Evolutionary conservation across 2,113 vertebrate genomes (phyloP).

Genomic region (Dasyurus viverrinus): DNA sequence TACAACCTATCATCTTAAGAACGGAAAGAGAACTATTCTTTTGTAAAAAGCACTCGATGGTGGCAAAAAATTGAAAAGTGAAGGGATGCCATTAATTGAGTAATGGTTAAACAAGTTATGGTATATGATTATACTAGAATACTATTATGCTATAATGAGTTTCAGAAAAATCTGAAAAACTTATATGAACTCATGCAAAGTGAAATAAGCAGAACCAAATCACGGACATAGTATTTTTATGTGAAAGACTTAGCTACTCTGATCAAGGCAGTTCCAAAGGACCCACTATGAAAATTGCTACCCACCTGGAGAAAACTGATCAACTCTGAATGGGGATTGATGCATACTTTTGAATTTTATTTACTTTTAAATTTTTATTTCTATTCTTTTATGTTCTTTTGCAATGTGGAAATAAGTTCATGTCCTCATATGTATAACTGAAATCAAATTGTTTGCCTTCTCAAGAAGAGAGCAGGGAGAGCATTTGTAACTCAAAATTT

Average conservation of each 20-base stretch:
- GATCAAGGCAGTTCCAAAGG: not conserved
- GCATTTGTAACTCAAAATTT: not conserved
- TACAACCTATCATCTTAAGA: not conserved
- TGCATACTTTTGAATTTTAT: not conserved
- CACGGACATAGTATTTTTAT: not conserved
- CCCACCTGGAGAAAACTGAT: not conserved
- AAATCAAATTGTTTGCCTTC: not conserved
- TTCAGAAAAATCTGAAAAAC: not conserved
- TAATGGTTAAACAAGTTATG: not conserved
- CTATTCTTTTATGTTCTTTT: too few species aligned
- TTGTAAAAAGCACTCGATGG: not conserved
- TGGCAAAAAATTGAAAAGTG: not conserved
- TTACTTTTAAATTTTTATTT: not conserved
- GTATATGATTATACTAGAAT: not conserved
- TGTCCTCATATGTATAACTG: not conserved
- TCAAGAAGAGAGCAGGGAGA: not conserved
- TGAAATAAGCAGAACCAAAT: not conserved
- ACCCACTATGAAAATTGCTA: not conserved
- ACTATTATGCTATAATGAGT: not conserved
- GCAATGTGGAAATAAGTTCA: not conserved
- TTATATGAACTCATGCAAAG: not conserved
- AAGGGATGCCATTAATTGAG: not conserved
- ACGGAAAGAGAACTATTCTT: not conserved
- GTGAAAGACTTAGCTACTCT: not conserved
- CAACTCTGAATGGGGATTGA: not conserved